Percentiles rank a stretch among this genome's conserved stretches.
Evolutionary conservation across 2,888 invertebrate species (phyloP).

Genomic region (Lissocephala sabroskyi): DNA sequence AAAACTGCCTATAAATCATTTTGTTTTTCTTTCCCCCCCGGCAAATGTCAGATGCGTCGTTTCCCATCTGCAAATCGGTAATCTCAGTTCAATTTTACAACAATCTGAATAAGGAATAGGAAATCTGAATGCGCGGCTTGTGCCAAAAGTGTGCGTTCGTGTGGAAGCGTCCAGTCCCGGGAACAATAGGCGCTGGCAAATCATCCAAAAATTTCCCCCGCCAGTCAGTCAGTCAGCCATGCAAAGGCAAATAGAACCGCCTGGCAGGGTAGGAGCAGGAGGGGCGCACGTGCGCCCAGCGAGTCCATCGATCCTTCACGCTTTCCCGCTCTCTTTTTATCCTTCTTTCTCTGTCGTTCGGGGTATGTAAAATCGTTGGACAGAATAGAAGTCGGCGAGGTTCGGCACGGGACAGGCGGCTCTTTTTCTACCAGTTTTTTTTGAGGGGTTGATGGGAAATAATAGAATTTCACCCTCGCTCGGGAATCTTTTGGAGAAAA

Average conservation of each 20-base stretch:
- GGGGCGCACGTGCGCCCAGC: conserved; percentile 35
- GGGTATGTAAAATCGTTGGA: conserved; percentile 15
- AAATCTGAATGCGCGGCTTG: too few relatives aligned
- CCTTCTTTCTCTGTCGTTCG: conserved; percentile 5
- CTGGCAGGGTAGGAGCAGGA: background rate
- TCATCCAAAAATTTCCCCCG: conserved; percentile 5
- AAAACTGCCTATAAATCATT: too few relatives aligned
- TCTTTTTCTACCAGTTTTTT: too few relatives aligned
- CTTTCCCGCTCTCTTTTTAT: background rate
- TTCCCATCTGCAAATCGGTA: too few relatives aligned
- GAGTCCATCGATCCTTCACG: conserved; percentile 12
- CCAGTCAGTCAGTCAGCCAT: conserved; percentile 9
- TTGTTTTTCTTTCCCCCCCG: too few relatives aligned
- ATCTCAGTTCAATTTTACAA: too few relatives aligned
- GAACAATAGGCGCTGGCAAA: background rate
- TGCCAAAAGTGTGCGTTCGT: conserved; percentile 45
- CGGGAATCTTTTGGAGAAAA: conserved; percentile 2
- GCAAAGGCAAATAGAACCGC: background rate
- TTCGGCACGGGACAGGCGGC: background rate
- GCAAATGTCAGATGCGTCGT: too few relatives aligned
- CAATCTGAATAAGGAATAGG: too few relatives aligned
- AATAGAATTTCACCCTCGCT: conserved; percentile 34
- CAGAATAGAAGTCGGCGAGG: conserved; percentile 1
- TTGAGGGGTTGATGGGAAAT: conserved; percentile 15
- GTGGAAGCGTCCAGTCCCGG: conserved; percentile 29